A percentile compares a stretch with the other conserved stretches of the same genome.
Conservation (phyloP, 2,113 vertebrate species). For the Caranx ignobilis region DNA sequence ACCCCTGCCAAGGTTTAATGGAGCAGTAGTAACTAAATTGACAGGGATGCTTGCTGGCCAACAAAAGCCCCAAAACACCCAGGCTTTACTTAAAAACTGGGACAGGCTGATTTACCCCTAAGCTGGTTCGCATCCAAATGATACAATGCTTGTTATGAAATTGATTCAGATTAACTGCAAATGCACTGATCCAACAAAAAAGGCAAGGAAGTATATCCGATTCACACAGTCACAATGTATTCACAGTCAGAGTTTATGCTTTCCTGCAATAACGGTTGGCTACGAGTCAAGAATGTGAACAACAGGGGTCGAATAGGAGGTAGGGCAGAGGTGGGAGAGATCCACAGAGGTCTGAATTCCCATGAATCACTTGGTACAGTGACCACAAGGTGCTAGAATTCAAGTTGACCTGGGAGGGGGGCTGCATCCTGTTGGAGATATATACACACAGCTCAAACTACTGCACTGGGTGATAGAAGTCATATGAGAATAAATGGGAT, state of each 20-base stretch:
- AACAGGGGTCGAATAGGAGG: slow-evolving; percentile 29
- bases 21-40: slow-evolving; percentile 75
- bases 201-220: slow-evolving; percentile 33
- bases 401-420: slow-evolving; percentile 46
- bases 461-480: background rate
- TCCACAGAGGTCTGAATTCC: slow-evolving; percentile 49
- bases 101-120: slow-evolving; percentile 69
- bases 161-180: slow-evolving; percentile 71
- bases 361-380: slow-evolving; percentile 51
- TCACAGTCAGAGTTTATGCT: slow-evolving; percentile 46
- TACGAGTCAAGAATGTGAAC: slow-evolving; percentile 59
- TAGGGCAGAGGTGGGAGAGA: background rate
- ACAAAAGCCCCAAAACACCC: slow-evolving; percentile 67
- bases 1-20: slow-evolving; percentile 75
- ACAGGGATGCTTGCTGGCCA: slow-evolving; percentile 62
- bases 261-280: slow-evolving; percentile 60
- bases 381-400: slow-evolving; percentile 51
- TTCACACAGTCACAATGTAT: slow-evolving; percentile 30
- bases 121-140: slow-evolving; percentile 66
- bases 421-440: slow-evolving; percentile 31
- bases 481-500: background rate
- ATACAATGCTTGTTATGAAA: slow-evolving; percentile 53
- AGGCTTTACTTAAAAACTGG: slow-evolving; percentile 75
- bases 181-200: slow-evolving; percentile 43
- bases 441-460: background rate